Evolutionary conservation across 2,888 invertebrate species (phyloP), one percentile per base, ranked within the genome.

Genomic region (Malacosoma neustria): DNA sequence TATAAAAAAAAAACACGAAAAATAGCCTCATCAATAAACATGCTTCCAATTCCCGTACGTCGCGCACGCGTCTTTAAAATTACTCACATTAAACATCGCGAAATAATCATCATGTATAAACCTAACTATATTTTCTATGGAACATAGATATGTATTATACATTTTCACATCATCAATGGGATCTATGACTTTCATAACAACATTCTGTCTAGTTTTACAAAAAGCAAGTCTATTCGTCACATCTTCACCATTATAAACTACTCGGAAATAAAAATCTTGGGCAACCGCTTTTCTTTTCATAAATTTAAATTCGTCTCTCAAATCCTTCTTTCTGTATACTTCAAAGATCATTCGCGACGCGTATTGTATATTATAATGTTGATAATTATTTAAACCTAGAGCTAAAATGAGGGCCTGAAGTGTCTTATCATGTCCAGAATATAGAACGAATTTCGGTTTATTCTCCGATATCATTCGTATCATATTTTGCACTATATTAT

Each of bases 341-440:
- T 98, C 98, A 49, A 98, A 92, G 2, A 95, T 89, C 51, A 98
- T 87, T 37, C 98, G 86, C 0, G 97, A 92, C 0, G 96, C 97
- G 67, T 96, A 98, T 13, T 93, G 91, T 33, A 97, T 92, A 44
- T 92, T 88, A 9, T 91, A 89, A 46, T 90, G 87, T 33, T 89
- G 88, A 41, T 89, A 88, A 39, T 84, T 87, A 12, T 74, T 81
- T 2, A 95, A 72, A 0, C 97, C 96, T 34, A 98, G 66, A 0
- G 96, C 94, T 2, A 93, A 87, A 1, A 94, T 89, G 29, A 98
- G 73, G 46, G 95, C 94, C 56, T 95, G 93, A 29, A 98, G 62
- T 0, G 97, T 97, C 58, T 94, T 93, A 70, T 98, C 98, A 57
- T 98, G 98, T 0, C 97, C 97, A 0, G 97, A 97, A 63, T 94